Evolutionary conservation across 2,113 vertebrate genomes (phyloP), one percentile per base, ranked within the genome.

Genomic region (Myotis yumanensis): DNA sequence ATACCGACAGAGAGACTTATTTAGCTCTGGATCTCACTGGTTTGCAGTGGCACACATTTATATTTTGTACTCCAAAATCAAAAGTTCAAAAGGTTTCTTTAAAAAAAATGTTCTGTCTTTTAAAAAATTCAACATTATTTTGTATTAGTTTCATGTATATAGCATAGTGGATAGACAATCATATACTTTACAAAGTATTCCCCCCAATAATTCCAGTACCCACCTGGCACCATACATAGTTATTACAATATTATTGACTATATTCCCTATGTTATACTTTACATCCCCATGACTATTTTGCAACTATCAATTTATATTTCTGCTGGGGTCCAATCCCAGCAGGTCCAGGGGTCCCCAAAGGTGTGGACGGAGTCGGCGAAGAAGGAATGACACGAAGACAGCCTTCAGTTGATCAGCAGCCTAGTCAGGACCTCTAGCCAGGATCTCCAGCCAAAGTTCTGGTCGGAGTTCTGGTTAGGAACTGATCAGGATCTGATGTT

Each of bases 51-150:
- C 52, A 68, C 32, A 54, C 32, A 7, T 86, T 96, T 89, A 57
- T 22, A 91, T 52, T 86, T 94, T 92, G 35, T 0, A 48, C 25
- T 59, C 43, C 86, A 37, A 79, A 80, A 83, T 83, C 43, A 82
- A 71, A 96, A 81, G 32, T 87, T 73, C 66, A 85, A 79, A 62
- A 22, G 40, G 9, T 77, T 18, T 87, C 17, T 90, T 90, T 84
- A 46, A 46, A 75, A 66, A n/a, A 17, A 68, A 20, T 1, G 7
- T 43, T 43, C 43, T 76, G 73, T 32, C 30, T 48, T 32, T 48
- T 30, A 32, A 48, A 46, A 76, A 23, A 76, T 51, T n/a, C 75
- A 51, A 20, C 1, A 51, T 76, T 32, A 76, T 51, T n/a, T 77
- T 77, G 46, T 77, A 77, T 77, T 77, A 32, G 46, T 51, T 77